A percentile compares a stretch with the other conserved stretches of the same genome.
phyloP scores from a whole-genome alignment of 2,113 vertebrate species.

The Tretioscincus oriximinensis region DNA sequence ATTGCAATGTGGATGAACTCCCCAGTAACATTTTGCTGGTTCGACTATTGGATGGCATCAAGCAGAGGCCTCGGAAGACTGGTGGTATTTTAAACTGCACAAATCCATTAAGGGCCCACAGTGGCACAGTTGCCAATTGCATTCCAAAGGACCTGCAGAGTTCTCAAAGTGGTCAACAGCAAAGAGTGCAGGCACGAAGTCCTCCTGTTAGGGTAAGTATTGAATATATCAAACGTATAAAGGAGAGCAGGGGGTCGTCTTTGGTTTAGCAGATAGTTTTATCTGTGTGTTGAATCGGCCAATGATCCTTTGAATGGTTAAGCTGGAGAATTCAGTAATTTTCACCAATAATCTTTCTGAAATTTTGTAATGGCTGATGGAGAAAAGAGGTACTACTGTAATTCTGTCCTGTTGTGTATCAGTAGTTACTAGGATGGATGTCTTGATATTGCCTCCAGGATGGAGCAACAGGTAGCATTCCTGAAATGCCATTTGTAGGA shows the following conservation, averaged over 20 bases:
- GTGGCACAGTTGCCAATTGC: conserved; percentile 63
- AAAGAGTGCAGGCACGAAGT: conserved; percentile 88
- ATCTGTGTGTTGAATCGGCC: conserved; percentile 10
- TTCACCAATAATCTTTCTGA: conserved; percentile 3
- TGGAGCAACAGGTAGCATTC: too few relatives aligned
- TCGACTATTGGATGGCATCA: conserved; percentile 95
- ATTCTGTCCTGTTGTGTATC: too few relatives aligned
- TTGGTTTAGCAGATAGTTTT: background rate
- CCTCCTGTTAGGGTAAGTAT: conserved; percentile 90
- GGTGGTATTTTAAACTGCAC: conserved; percentile 67
- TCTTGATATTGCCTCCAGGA: too few relatives aligned
- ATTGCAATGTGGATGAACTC: conserved; percentile 90
- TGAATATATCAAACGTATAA: background rate
- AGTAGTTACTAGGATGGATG: too few relatives aligned
- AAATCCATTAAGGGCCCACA: conserved; percentile 68
- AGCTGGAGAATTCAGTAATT: background rate
- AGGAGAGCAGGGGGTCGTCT: background rate
- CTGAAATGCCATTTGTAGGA: too few relatives aligned
- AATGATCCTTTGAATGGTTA: conserved; percentile 30
- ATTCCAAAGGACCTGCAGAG: conserved; percentile 80
- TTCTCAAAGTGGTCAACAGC: conserved; percentile 79
- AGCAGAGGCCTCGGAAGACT: conserved; percentile 88
- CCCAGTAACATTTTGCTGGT: conserved; percentile 98
- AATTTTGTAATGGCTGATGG: conserved; percentile 18
- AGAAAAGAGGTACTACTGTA: background rate